Conservation (phyloP, 2,797 vertebrate genomes). For the Ataeniobius toweri region DNA sequence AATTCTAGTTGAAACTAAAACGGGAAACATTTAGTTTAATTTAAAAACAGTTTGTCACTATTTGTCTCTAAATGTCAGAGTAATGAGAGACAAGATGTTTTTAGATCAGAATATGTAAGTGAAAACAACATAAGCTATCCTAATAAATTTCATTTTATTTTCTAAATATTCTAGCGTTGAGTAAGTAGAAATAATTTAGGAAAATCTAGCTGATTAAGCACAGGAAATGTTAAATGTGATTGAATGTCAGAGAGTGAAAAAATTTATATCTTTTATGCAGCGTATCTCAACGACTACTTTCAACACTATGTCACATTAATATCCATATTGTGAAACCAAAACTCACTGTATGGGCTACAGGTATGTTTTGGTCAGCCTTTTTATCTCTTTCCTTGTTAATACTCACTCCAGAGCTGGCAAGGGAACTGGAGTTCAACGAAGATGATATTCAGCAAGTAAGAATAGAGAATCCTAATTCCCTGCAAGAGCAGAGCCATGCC, state of each 20-base stretch:
- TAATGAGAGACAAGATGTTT: too few species aligned
- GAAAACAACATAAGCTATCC: neutral
- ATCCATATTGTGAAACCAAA: neutral
- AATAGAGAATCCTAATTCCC: slow-evolving; percentile 93
- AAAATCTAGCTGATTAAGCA: neutral
- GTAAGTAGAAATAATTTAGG: neutral
- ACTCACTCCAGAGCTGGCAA: slow-evolving; percentile 85
- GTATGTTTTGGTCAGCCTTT: neutral
- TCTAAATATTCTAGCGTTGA: neutral
- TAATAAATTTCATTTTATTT: neutral
- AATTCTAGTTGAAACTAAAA: too few species aligned
- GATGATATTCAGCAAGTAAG: slow-evolving; percentile 93
- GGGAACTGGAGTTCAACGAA: slow-evolving; percentile 95
- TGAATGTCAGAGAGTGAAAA: neutral
- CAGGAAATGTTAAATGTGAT: neutral
- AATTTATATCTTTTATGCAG: neutral
- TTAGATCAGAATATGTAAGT: too few species aligned
- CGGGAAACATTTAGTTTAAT: too few species aligned
- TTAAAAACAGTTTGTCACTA: too few species aligned
- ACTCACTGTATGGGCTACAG: neutral
- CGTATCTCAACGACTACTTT: neutral
- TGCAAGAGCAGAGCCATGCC: slow-evolving; percentile 96
- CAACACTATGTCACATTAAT: neutral
- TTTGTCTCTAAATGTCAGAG: too few species aligned
- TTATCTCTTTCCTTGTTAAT: slow-evolving; percentile 17